phyloP scores from a whole-genome alignment of 2,797 vertebrate genomes.

The Alectoris magna region DNA sequence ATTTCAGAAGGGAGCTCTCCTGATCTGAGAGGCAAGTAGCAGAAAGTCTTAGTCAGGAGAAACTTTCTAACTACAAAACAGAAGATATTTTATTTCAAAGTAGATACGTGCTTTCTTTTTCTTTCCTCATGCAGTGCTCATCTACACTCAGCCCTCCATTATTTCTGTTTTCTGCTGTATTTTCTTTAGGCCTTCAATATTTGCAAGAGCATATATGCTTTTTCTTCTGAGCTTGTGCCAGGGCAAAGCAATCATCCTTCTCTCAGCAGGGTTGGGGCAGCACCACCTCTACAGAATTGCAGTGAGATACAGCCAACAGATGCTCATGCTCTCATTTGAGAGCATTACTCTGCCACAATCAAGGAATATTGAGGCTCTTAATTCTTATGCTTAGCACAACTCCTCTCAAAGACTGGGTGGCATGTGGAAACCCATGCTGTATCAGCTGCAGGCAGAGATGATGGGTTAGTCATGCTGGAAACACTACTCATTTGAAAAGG shows the following conservation, averaged over 20 bases:
- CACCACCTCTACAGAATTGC: not conserved
- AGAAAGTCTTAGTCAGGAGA: not conserved
- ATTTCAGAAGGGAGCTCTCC: not conserved
- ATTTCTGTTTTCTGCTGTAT: not conserved
- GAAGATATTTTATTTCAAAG: not conserved
- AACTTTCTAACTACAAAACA: not conserved
- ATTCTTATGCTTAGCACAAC: not conserved
- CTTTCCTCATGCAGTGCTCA: not conserved
- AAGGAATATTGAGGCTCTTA: not conserved
- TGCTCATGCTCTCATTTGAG: not conserved
- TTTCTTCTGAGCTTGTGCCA: rapidly evolving
- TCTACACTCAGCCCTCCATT: not conserved
- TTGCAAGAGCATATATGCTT: not conserved
- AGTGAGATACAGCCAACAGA: not conserved
- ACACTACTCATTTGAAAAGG: not conserved
- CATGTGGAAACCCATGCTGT: not conserved
- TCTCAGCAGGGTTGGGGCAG: not conserved
- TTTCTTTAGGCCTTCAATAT: not conserved
- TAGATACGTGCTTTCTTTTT: not conserved
- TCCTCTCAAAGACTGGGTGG: not conserved
- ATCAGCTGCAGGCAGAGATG: not conserved
- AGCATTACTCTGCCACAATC: not conserved
- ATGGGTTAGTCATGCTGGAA: not conserved
- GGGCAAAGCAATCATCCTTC: not conserved
- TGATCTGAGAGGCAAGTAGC: not conserved